Evolutionary conservation across 2,797 vertebrate species (phyloP), one percentile per base, ranked within the genome.

Genomic region (Fundulus diaphanus): DNA sequence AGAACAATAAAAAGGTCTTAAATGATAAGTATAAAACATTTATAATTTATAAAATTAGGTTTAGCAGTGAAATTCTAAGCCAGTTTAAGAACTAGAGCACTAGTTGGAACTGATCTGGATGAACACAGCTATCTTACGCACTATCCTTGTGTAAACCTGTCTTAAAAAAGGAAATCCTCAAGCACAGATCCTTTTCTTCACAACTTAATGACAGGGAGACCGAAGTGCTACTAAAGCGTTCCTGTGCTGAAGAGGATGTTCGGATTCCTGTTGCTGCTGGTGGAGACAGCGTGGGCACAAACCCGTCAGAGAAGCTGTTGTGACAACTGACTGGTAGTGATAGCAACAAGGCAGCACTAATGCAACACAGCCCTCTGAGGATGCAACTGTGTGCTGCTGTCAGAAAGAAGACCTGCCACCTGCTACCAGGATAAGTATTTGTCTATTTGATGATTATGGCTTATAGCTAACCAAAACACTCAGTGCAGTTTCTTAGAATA

Each of bases 291-390:
- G 52, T 79, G 89, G 74, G 82, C 76, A 76, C 72, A 72, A 72
- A 80, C 61, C 80, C 85, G 87, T 85, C 83, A 85, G 57, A 71
- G 79, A 86, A 79, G 82, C 79, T 54, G 86, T 81, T 75, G 88
- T 81, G 87, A 87, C 89, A 90, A 82, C 79, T 90, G 82, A 77
- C 81, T 85, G 88, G 82, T 88, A 61, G 86, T 85, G 90, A 92
- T 90, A 88, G 87, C 86, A 84, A 89, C 85, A 80, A 76, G 73
- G 80, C 80, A 85, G 79, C 73, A 74, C 73, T 42, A 78, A 87
- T 70, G 72, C 79, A 78, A 24, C 22, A 54, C 81, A 44, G 72
- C 75, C 57, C 44, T 44, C 63, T 75, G 76, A 88, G 79, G 85
- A 90, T 70, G 77, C 70, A 72, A 29, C 83, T 81, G 86, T 44